Conservation (phyloP, 2,113 vertebrate genomes). For the Petrocephalus microphthalmus region DNA sequence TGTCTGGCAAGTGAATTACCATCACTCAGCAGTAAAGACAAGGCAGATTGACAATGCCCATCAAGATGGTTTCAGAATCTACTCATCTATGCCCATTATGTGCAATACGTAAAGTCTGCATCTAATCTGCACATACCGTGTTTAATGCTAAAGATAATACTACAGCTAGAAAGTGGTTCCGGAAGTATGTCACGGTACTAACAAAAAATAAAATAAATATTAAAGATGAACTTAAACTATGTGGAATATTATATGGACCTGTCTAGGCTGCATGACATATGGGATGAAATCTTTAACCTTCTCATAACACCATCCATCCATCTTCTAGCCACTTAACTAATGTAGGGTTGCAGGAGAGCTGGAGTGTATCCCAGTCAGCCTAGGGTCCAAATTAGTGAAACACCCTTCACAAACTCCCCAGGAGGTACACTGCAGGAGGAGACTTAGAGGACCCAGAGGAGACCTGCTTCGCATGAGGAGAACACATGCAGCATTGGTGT, state of each 20-base stretch:
- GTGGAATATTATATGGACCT: too few species aligned
- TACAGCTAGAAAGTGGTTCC: not conserved
- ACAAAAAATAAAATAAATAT: too few species aligned
- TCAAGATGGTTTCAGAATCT: not conserved
- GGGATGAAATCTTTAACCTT: too few species aligned
- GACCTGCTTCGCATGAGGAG: not conserved
- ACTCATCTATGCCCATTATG: not conserved
- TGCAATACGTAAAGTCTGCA: not conserved
- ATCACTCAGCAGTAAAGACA: not conserved
- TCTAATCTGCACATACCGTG: not conserved
- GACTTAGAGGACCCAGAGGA: not conserved
- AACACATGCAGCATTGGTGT: not conserved
- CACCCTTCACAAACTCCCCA: not conserved
- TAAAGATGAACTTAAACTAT: too few species aligned
- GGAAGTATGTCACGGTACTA: too few species aligned
- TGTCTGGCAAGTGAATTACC: not conserved
- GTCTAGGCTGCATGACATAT: too few species aligned
- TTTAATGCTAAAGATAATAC: not conserved
- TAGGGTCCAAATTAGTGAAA: not conserved
- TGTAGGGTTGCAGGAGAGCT: not conserved
- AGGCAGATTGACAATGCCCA: not conserved
- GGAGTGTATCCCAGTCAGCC: not conserved
- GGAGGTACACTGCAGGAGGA: not conserved
- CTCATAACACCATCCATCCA: too few species aligned
- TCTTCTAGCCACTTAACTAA: too few species aligned